Base-by-base conservation (phyloP, 2,888 invertebrate species). In the Callosobruchus maculatus region DNA sequence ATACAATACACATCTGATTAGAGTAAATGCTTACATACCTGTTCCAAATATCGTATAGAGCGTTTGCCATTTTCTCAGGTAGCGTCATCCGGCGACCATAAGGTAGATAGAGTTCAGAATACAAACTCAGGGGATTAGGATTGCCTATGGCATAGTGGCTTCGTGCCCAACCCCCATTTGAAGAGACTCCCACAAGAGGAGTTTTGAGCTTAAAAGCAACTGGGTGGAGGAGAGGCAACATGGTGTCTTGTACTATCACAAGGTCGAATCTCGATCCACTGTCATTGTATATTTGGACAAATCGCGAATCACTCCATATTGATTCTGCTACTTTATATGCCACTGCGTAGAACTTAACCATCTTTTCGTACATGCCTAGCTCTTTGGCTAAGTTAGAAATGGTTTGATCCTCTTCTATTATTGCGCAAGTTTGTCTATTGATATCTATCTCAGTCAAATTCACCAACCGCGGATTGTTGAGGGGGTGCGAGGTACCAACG, bases 371-470 rank as follows among this genome's bases (percentile, higher is more conserved):
- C 79, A 81, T 75, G 0, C 76, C 71, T 18, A 77, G 67, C 74
- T 79, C 77, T 72, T 81, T 82, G 20, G 78, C 77, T 82, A 82
- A 81, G 72, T 78, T 81, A 76, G 77, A 81, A 71, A 81, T 80
- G 70, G 81, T 81, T 22, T 80, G 80, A 70, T 80, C 81, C 20
- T 75, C 73, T 31, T 75, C 70, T n/a, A 68, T 9, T 20, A 68
- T 20, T 20, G 9, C 21, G 20, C 1, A 4, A 1, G 68, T 21
- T 1, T 9, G 0, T n/a, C 21, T 22, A 78, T 81, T 78, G 18
- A 82, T 77, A 73, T 83, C 80, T 21, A 85, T 83, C 81, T 85
- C 84, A 2, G 84, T 84, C n/a, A 85, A 74, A 73, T 85, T 85
- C 4, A 72, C 77, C 70, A 85, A 76, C 0, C 72, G 70, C 1